phyloP scores from a whole-genome alignment of 2,888 invertebrate species.

The Tiliacea aurago region DNA sequence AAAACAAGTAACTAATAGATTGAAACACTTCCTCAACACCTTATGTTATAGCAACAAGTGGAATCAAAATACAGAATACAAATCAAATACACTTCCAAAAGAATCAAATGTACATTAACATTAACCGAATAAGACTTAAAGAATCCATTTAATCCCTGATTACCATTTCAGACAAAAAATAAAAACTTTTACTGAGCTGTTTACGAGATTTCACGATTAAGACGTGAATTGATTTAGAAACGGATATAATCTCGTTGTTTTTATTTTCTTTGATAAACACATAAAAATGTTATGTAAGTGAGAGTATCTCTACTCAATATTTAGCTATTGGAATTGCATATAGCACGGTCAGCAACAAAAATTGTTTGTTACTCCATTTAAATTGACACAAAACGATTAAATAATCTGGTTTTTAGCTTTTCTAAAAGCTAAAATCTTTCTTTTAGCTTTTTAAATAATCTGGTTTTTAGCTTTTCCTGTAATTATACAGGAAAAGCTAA shows the following conservation, averaged over 20 bases:
- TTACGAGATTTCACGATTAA: slow-evolving; percentile 8
- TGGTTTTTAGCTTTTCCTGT: no score
- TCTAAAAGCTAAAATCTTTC: no score
- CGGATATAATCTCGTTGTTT: slow-evolving; percentile 20
- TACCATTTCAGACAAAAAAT: slow-evolving; percentile 34
- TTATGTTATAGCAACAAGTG: slow-evolving; percentile 23
- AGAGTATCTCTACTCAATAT: not conserved
- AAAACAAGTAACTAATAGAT: slow-evolving; percentile 1
- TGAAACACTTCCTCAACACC: not conserved
- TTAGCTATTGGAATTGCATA: not conserved
- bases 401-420: no score
- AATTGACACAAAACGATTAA: no score
- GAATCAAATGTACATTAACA: slow-evolving; percentile 23
- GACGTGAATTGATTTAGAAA: slow-evolving; percentile 24
- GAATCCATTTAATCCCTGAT: slow-evolving; percentile 30
- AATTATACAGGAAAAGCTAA: no score
- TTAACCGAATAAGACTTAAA: slow-evolving; percentile 16
- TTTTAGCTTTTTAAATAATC: no score
- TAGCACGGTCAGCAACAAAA: not conserved
- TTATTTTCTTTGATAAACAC: slow-evolving; percentile 8
- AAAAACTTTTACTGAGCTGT: slow-evolving; percentile 17
- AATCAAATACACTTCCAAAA: slow-evolving; percentile 18
- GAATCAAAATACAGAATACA: slow-evolving; percentile 18
- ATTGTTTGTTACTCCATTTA: not conserved
- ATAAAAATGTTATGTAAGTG: slow-evolving; percentile 9